phyloP scores from a whole-genome alignment of 2,888 invertebrate genomes.

The Seira musarum region DNA sequence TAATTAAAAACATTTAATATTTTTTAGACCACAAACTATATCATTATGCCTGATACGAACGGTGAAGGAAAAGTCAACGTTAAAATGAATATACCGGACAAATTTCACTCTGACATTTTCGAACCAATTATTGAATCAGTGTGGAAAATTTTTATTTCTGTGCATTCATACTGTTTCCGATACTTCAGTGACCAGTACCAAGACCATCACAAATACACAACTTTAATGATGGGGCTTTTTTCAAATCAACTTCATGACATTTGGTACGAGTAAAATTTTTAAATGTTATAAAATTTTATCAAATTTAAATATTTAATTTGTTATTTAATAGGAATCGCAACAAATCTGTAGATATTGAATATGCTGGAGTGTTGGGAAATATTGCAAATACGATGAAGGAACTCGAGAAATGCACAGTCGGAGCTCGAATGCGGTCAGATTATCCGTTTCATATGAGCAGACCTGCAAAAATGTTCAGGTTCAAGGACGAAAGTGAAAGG shows the following conservation, averaged over 20 bases:
- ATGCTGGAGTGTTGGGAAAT: conserved; percentile 44
- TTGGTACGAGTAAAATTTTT: conserved; percentile 48
- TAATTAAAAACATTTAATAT: too few species aligned
- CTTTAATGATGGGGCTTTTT: conserved; percentile 55
- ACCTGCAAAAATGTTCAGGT: conserved; percentile 30
- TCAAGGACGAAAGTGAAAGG: conserved; percentile 4
- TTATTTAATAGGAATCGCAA: conserved; percentile 34
- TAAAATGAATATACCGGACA: conserved; percentile 31
- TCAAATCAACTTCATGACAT: conserved; percentile 56
- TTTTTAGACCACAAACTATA: background rate
- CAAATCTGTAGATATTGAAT: conserved; percentile 25
- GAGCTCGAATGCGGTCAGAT: conserved; percentile 43
- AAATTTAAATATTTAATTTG: conserved; percentile 16
- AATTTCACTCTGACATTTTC: conserved; percentile 35
- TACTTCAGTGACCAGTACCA: conserved; percentile 54
- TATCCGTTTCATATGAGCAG: conserved; percentile 56
- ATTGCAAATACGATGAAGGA: conserved; percentile 28
- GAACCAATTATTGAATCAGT: conserved; percentile 64
- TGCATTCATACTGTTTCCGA: conserved; percentile 62
- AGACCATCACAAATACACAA: conserved; percentile 64
- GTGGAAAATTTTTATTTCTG: conserved; percentile 62
- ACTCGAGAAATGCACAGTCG: conserved; percentile 45
- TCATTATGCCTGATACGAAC: background rate
- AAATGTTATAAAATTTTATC: too few species aligned
- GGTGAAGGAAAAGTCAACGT: conserved; percentile 19